These are phyloP conservation scores for Leptatherina wallacei DNA, from an alignment of 2,797 vertebrate genomes.

Conservation along the genomic window DNA sequence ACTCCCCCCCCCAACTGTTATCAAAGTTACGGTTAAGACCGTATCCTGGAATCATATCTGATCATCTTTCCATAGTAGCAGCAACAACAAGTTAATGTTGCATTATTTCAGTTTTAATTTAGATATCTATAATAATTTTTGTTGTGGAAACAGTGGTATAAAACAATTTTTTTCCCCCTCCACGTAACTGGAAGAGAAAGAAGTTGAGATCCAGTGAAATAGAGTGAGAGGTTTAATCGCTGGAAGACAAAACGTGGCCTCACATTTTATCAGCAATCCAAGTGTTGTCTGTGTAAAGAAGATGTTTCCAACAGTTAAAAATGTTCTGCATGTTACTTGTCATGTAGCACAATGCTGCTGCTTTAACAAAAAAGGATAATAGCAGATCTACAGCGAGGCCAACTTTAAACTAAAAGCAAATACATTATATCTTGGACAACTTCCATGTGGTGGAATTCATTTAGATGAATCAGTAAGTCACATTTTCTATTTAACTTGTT, in stretches of 20 bases:
- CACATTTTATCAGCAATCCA: constrained; percentile 12
- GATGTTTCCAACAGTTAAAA: constrained; percentile 24
- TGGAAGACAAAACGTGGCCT: background rate
- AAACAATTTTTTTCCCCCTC: background rate
- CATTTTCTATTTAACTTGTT: background rate
- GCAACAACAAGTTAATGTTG: background rate
- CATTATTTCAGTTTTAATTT: background rate
- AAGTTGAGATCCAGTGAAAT: background rate
- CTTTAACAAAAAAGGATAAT: constrained; percentile 28
- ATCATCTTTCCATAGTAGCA: constrained; percentile 1
- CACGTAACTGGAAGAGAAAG: background rate
- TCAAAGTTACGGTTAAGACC: constrained; percentile 13
- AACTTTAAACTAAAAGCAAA: constrained; percentile 5
- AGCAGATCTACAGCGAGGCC: constrained; percentile 12
- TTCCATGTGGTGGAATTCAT: background rate
- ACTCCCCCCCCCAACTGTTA: background rate
- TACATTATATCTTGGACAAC: background rate
- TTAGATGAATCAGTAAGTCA: background rate
- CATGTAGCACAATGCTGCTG: background rate
- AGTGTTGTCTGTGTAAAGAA: background rate
- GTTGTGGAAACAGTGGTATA: background rate
- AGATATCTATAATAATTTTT: background rate
- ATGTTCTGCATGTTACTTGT: background rate
- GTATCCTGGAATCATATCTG: constrained; percentile 22
- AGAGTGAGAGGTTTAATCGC: background rate